These are phyloP conservation scores for Lichenostomus cassidix DNA, from an alignment of 2,113 vertebrate genomes.

Conservation along the genomic window DNA sequence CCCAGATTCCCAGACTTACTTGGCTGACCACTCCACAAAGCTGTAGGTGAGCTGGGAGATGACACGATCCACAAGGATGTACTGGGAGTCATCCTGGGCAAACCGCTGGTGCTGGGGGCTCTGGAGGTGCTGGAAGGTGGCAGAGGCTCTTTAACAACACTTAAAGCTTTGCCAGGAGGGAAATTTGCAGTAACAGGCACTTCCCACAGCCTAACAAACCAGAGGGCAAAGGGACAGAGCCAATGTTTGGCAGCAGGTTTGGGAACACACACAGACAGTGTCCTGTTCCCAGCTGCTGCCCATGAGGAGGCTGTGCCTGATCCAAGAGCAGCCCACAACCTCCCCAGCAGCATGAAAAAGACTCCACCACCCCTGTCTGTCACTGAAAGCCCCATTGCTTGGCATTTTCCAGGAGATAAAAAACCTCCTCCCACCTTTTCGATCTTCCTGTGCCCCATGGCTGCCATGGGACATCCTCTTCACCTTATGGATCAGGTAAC, in stretches of 20 bases:
- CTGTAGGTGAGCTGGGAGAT: conserved; percentile 69
- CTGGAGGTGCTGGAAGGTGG: conserved; percentile 79
- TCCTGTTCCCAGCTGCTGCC: neutral
- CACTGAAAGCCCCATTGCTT: neutral
- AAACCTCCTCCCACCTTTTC: neutral
- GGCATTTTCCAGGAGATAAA: neutral
- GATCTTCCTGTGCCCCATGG: neutral
- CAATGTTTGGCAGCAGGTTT: neutral
- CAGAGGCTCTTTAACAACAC: neutral
- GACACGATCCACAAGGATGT: conserved; percentile 73
- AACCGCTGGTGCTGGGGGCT: conserved; percentile 78
- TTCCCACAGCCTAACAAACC: neutral
- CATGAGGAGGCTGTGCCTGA: neutral
- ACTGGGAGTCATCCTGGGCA: conserved; percentile 70
- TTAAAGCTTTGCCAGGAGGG: neutral
- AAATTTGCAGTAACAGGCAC: neutral
- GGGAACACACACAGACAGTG: neutral
- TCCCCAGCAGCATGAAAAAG: neutral
- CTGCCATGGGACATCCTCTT: neutral
- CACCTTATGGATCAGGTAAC: accelerated
- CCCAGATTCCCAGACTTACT: neutral
- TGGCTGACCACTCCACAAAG: conserved; percentile 34
- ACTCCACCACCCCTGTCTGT: neutral
- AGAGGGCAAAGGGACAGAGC: neutral
- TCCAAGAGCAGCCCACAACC: neutral